These are phyloP conservation scores for Drosophila sp. DNA, from an alignment of 1,140 invertebrate genomes.

Conservation along the genomic window DNA sequence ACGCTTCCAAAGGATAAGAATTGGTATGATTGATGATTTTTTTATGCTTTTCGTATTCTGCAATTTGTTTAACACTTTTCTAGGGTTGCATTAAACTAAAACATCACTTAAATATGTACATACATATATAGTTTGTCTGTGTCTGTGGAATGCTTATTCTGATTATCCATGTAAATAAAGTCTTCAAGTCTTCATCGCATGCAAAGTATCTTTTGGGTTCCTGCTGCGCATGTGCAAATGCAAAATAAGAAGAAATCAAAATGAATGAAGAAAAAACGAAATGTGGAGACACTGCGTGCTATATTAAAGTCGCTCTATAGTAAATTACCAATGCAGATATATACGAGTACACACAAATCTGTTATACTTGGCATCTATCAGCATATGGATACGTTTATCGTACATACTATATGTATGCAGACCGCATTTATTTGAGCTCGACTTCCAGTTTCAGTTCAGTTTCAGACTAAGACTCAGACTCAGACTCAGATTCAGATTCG, in stretches of 20 bases:
- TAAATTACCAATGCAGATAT: slow-evolving; percentile 81
- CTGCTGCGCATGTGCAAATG: slow-evolving; percentile 50
- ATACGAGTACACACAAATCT: slow-evolving; percentile 75
- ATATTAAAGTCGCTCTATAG: slow-evolving; percentile 76
- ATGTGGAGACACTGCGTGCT: slow-evolving; percentile 57
- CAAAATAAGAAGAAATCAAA: slow-evolving; percentile 4
- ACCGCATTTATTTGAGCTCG: slow-evolving; percentile 63
- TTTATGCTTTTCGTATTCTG: no score
- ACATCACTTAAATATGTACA: slow-evolving; percentile 2
- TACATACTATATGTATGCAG: slow-evolving; percentile 48
- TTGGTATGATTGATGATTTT: no score
- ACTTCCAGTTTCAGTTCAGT: slow-evolving; percentile 30
- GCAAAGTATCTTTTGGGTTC: slow-evolving; percentile 52
- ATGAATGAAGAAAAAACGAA: slow-evolving; percentile 10
- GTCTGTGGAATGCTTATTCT: slow-evolving; percentile 1
- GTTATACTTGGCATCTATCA: slow-evolving; percentile 77
- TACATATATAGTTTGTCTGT: background rate
- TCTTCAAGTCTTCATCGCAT: slow-evolving; percentile 54
- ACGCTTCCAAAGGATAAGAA: no score
- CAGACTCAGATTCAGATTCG: background rate
- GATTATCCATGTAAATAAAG: slow-evolving; percentile 57
- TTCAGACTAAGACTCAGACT: no score
- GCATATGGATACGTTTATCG: slow-evolving; percentile 41
- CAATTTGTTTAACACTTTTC: background rate
- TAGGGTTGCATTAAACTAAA: background rate